These are phyloP conservation scores for Tamandua tetradactyla DNA, from an alignment of 2,797 vertebrate genomes.

Conservation along the genomic window DNA sequence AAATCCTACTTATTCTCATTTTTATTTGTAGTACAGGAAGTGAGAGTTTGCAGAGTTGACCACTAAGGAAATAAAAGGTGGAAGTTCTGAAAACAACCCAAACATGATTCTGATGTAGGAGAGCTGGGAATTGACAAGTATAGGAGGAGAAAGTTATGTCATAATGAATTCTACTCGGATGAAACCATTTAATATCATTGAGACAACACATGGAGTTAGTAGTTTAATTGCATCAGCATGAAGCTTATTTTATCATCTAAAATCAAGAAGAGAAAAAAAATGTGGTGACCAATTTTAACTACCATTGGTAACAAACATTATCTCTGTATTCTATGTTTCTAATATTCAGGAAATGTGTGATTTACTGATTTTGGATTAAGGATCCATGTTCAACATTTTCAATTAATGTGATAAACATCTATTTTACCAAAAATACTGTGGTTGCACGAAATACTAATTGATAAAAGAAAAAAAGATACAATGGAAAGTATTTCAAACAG, in stretches of 20 bases:
- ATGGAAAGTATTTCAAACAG: constrained; percentile 57
- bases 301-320: background rate
- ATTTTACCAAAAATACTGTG: constrained; percentile 41
- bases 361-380: constrained; percentile 5
- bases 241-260: constrained; percentile 44
- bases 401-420: constrained; percentile 58
- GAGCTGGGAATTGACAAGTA: background rate
- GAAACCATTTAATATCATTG: constrained; percentile 52
- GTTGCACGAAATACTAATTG: constrained; percentile 39
- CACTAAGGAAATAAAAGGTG: background rate
- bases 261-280: constrained; percentile 30
- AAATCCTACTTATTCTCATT: constrained; percentile 23
- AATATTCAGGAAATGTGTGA: background rate
- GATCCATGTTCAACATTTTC: background rate
- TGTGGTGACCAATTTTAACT: background rate
- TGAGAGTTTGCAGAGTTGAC: background rate
- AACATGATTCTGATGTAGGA: background rate
- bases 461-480: constrained; percentile 53
- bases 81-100: background rate
- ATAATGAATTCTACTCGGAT: constrained; percentile 24
- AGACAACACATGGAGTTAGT: background rate
- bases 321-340: background rate
- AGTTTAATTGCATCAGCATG: background rate
- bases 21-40: background rate
- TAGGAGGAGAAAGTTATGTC: background rate